These are phyloP conservation scores for Heterodera schachtii DNA, from an alignment of 1,140 invertebrate genomes.

Conservation along the genomic window DNA sequence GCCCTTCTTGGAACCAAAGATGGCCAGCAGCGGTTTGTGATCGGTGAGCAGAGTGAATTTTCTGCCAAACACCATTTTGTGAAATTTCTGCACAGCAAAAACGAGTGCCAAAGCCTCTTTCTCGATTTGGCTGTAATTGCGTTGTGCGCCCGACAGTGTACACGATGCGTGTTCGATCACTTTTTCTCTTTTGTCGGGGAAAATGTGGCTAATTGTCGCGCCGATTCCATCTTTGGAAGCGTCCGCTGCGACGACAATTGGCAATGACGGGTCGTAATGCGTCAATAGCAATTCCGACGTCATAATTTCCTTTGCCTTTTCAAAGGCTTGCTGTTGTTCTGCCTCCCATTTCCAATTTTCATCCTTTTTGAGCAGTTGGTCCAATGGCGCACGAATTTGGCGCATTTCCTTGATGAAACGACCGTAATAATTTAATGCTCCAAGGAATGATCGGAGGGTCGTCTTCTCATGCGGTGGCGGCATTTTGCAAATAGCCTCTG, in stretches of 20 bases:
- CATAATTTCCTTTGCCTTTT: slow-evolving; percentile 45
- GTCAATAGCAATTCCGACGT: slow-evolving; percentile 34
- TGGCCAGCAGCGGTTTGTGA: slow-evolving; percentile 56
- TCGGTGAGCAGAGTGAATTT: slow-evolving; percentile 69
- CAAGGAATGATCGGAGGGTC: slow-evolving; percentile 47
- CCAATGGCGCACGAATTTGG: slow-evolving; percentile 42
- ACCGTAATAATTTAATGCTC: slow-evolving; percentile 51
- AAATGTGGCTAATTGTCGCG: slow-evolving; percentile 44
- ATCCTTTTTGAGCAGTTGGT: slow-evolving; percentile 52
- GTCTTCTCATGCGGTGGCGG: slow-evolving; percentile 30
- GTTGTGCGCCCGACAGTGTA: slow-evolving; percentile 66
- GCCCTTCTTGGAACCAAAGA: too few relatives aligned
- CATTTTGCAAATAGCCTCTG: slow-evolving; percentile 45
- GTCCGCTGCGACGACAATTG: slow-evolving; percentile 53
- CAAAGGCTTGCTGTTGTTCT: slow-evolving; percentile 36
- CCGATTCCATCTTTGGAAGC: slow-evolving; percentile 58
- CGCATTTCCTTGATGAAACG: slow-evolving; percentile 46
- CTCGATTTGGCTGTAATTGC: slow-evolving; percentile 66
- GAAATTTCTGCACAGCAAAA: slow-evolving; percentile 59
- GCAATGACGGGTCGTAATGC: slow-evolving; percentile 13
- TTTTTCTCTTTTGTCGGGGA: too few relatives aligned
- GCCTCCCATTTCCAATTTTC: slow-evolving; percentile 49
- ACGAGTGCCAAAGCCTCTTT: too few relatives aligned
- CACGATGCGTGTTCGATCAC: too few relatives aligned
- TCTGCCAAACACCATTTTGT: slow-evolving; percentile 69